phyloP scores from a whole-genome alignment of 2,113 vertebrate species.

The Chitala chitala region DNA sequence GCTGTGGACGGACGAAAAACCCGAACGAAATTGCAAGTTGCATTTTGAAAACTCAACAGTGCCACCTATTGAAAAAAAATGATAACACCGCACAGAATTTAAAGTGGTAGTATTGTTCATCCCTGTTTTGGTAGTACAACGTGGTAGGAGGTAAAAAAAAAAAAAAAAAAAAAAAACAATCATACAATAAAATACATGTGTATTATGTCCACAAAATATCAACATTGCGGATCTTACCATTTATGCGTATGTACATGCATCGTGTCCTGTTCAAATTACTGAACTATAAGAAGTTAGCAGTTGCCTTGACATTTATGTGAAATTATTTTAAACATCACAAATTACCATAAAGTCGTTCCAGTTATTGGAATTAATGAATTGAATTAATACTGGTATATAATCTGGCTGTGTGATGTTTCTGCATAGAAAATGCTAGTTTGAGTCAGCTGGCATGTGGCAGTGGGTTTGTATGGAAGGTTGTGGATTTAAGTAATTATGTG shows the following conservation, averaged over 20 bases:
- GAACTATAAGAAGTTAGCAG: neutral
- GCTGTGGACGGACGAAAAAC: neutral
- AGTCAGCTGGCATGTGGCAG: neutral
- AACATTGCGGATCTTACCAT: neutral
- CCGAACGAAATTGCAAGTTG: too few relatives aligned
- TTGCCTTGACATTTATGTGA: neutral
- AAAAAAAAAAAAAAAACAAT: neutral
- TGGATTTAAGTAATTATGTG: neutral
- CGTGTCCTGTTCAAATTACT: neutral
- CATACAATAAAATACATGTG: neutral
- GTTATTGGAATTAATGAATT: neutral
- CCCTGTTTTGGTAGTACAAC: too few relatives aligned
- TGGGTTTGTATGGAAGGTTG: neutral
- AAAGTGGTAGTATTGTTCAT: neutral
- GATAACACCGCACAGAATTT: constrained; percentile 22
- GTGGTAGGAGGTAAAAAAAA: too few relatives aligned
- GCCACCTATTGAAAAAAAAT: constrained; percentile 79
- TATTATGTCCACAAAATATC: neutral
- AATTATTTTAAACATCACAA: too few relatives aligned
- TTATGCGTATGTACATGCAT: neutral
- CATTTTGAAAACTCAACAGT: constrained; percentile 78
- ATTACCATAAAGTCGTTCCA: neutral
- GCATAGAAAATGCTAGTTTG: neutral
- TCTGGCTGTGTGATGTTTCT: neutral
- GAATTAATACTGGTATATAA: neutral